Base-by-base conservation (phyloP, 2,113 vertebrate species). In the Brienomyrus longianalis region DNA sequence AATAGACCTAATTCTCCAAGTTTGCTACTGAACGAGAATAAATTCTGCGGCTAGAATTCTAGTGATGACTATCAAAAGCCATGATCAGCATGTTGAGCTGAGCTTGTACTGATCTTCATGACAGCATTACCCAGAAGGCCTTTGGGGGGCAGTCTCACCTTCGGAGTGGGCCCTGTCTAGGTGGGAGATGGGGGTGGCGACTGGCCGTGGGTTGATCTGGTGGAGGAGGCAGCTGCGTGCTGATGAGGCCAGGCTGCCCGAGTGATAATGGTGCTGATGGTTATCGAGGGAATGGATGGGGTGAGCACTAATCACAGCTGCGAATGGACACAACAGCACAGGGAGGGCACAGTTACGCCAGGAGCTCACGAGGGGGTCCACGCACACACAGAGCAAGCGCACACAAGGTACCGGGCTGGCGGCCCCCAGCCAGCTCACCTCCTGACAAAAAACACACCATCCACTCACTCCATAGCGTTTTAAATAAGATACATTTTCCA, bases 221-320 rank as follows among this genome's bases (percentile, higher is more conserved):
- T 98, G 97, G 94, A 97, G 97, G 94, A 98, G 97, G 95, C 98
- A 98, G 95, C 97, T 96, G 97, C 97, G 97, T 89, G 97, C 97
- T 92, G 97, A 97, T 90, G 98, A 98, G 89, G 96, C 97, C 96
- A 98, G 97, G 97, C 97, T 98, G 97, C 97, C 95, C 94, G 95
- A 94, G 97, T 99, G 98, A 97, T 98, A 99, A 98, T 99, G 97
- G 96, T 98, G 98, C 96, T 99, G 98, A 97, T 98, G 97, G 96
- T 97, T 98, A 97, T 99, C 98, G 92, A 99, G 98, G 94, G 98
- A 98, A 98, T 99, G 98, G 97, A 99, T 99, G 97, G 98, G 98
- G 96, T 99, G 98, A 96, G 98, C 98, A 96, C 98, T 99, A 98
- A 99, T 97, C 97, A 99, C 98, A 93, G 98, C 98, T 99, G 98